Conservation (phyloP, 2,888 invertebrate genomes). For the Cremastobaeus sp. region DNA sequence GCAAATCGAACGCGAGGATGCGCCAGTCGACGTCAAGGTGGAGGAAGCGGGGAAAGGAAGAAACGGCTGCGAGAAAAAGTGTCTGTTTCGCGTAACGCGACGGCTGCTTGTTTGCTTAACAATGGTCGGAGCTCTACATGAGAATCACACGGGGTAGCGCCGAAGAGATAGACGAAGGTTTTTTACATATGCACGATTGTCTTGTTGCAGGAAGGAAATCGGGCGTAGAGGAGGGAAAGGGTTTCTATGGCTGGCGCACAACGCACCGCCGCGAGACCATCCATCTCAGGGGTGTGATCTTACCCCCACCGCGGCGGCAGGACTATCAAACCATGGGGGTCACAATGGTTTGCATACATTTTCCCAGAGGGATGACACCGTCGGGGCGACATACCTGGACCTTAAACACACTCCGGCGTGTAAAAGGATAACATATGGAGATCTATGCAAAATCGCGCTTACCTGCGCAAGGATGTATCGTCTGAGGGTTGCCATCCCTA, state of each 20-base stretch:
- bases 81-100: conserved; percentile 59
- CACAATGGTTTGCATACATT: conserved; percentile 78
- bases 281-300: conserved; percentile 77
- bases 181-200: conserved; percentile 74
- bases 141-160: conserved; percentile 62
- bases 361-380: conserved; percentile 79
- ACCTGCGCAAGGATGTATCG: conserved; percentile 73
- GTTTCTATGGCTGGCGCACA: conserved; percentile 63
- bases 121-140: conserved; percentile 67
- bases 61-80: conserved; percentile 65
- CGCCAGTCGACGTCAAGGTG: conserved; percentile 8
- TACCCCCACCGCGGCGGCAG: conserved; percentile 57
- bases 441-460: conserved; percentile 78
- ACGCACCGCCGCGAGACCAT: conserved; percentile 67
- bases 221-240: conserved; percentile 56
- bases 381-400: conserved; percentile 74
- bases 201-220: conserved; percentile 62
- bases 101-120: conserved; percentile 76
- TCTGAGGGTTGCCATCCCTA: conserved; percentile 62
- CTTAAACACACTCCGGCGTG: conserved; percentile 71
- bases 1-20: conserved; percentile 48
- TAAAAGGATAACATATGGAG: conserved; percentile 76
- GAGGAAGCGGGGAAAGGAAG: conserved; percentile 59
- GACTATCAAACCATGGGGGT: conserved; percentile 69
- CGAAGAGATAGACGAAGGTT: conserved; percentile 66